These are phyloP conservation scores for Penaeus chinensis DNA, from an alignment of 1,140 invertebrate species.

Conservation along the genomic window DNA sequence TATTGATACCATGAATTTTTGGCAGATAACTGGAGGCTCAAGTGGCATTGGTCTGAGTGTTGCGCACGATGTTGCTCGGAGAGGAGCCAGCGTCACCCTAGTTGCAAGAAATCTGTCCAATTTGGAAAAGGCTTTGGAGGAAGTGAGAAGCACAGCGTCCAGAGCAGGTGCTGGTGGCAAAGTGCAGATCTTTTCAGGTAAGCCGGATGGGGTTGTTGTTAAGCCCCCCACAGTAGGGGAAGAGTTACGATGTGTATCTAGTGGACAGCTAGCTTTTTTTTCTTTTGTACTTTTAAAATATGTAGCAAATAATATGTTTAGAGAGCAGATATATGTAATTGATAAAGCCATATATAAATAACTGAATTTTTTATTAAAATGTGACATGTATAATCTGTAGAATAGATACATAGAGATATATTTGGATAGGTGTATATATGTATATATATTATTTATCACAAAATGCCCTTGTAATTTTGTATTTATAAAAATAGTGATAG, in stretches of 20 bases:
- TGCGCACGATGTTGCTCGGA: slow-evolving; percentile 79
- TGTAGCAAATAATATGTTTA: too few species aligned
- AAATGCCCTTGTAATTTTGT: background rate
- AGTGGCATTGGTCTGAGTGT: slow-evolving; percentile 93
- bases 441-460: too few species aligned
- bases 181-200: slow-evolving; percentile 76
- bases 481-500: background rate
- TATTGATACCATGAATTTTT: slow-evolving; percentile 66
- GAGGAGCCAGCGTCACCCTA: slow-evolving; percentile 87
- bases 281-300: too few species aligned
- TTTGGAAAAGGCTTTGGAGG: slow-evolving; percentile 75
- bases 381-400: too few species aligned
- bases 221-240: too few species aligned
- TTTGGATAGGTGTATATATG: too few species aligned
- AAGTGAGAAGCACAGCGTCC: slow-evolving; percentile 72
- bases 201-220: slow-evolving; percentile 1
- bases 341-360: too few species aligned
- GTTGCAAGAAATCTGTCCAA: slow-evolving; percentile 83
- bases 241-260: too few species aligned
- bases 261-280: too few species aligned
- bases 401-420: too few species aligned
- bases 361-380: too few species aligned
- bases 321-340: too few species aligned
- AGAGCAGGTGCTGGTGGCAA: slow-evolving; percentile 61
- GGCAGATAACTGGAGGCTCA: slow-evolving; percentile 88